Evolutionary conservation across 2,113 vertebrate genomes (phyloP).

Genomic region (Procavia capensis): DNA sequence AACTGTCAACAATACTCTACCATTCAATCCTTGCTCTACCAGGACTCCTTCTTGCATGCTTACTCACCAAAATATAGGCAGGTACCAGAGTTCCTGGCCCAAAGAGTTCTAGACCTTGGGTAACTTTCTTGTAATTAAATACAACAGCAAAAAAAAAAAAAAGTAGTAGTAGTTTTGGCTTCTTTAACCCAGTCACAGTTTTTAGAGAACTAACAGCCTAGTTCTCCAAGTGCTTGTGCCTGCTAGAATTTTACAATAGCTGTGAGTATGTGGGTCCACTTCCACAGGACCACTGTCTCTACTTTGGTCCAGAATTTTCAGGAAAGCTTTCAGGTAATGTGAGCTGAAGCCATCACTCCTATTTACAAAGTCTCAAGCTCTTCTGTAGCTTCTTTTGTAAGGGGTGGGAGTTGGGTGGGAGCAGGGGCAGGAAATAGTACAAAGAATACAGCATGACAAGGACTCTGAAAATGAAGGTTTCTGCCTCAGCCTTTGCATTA

Average conservation of each 20-base stretch:
- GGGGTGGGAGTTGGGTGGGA: no score
- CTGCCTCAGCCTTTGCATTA: neutral
- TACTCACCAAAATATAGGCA: neutral
- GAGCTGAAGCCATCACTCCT: neutral
- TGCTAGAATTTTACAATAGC: neutral
- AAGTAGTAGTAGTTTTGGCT: neutral
- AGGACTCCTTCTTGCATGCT: no score
- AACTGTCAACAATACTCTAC: no score
- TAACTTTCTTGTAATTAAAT: neutral
- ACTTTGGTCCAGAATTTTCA: neutral
- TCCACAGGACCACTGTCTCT: neutral
- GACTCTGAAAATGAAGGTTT: neutral
- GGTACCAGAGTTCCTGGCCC: neutral
- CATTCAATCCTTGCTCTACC: no score
- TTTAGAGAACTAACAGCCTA: neutral
- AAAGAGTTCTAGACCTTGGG: neutral
- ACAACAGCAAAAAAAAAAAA: no score
- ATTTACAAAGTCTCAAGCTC: neutral
- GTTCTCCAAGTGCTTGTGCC: neutral
- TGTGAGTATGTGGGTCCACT: neutral
- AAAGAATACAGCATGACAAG: neutral
- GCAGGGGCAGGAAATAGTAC: fast-evolving
- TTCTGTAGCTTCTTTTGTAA: neutral
- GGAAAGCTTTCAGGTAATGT: neutral
- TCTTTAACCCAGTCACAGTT: neutral